These are phyloP conservation scores for Corella eumyota DNA, from an alignment of 23 tunicate species.

Conservation along the genomic window DNA sequence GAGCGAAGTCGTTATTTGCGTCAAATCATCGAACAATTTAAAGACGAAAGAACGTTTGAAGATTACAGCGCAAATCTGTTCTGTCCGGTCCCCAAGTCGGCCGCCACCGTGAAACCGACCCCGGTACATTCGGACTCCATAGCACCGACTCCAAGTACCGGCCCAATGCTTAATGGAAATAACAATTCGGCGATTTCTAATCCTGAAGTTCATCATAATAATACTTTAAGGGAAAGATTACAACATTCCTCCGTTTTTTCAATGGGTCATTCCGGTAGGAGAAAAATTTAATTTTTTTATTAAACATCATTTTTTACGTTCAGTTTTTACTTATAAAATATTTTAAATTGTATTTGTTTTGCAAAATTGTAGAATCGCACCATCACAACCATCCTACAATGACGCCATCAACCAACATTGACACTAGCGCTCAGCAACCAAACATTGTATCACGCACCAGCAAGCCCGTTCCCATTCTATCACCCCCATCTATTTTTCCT, in stretches of 20 bases:
- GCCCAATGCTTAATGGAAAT: neutral
- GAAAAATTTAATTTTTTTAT: neutral
- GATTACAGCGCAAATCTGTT: conserved; percentile 65
- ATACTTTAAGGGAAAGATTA: neutral
- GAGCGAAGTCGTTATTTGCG: conserved; percentile 62
- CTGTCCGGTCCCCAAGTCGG: conserved; percentile 34
- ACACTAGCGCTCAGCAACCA: neutral
- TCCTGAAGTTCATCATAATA: neutral
- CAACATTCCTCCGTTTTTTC: neutral
- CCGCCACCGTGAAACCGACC: conserved; percentile 3
- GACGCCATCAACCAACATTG: neutral
- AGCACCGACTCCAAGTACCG: neutral
- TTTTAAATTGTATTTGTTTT: neutral
- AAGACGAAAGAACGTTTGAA: conserved; percentile 67
- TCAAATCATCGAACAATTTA: conserved; percentile 58
- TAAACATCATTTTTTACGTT: neutral
- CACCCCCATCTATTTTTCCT: neutral
- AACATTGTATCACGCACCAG: neutral
- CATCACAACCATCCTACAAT: neutral
- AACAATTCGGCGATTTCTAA: conserved; percentile 1
- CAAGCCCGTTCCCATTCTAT: neutral
- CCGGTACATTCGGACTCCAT: neutral
- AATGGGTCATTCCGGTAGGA: neutral
- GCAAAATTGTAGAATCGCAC: conserved; percentile 1
- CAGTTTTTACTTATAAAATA: neutral